A percentile compares a stretch with the other conserved stretches of the same genome.
phyloP scores from a whole-genome alignment of 2,888 invertebrate species.

The Liposcelis brunnea region DNA sequence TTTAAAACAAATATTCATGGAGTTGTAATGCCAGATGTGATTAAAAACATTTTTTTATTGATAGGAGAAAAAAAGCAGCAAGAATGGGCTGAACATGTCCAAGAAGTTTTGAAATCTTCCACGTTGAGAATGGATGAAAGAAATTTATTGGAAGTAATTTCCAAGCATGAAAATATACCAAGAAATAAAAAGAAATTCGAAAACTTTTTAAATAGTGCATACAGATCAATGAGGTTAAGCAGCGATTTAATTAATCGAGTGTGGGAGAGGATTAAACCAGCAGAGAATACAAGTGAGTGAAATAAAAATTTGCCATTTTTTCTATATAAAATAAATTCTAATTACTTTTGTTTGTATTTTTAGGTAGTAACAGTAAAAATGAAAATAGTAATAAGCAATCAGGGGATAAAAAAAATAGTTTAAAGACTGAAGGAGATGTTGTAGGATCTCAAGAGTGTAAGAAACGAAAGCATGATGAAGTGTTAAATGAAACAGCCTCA shows the following conservation, averaged over 20 bases:
- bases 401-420: too few relatives aligned
- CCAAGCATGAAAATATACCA: conserved; percentile 63
- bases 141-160: conserved; percentile 46
- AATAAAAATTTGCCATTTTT: too few relatives aligned
- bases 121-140: conserved; percentile 37
- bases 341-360: too few relatives aligned
- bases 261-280: conserved; percentile 38
- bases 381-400: neutral
- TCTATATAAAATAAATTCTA: conserved; percentile 3
- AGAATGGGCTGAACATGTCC: conserved; percentile 59
- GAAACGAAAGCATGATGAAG: conserved; percentile 16
- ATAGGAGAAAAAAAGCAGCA: conserved; percentile 62
- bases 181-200: conserved; percentile 69
- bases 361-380: neutral
- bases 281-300: too few relatives aligned
- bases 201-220: conserved; percentile 49
- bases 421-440: conserved; percentile 12
- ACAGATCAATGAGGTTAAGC: conserved; percentile 36
- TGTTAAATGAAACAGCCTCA: neutral
- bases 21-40: too few relatives aligned
- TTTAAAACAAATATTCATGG: too few relatives aligned
- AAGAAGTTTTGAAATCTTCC: conserved; percentile 39
- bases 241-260: conserved; percentile 42
- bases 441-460: conserved; percentile 14
- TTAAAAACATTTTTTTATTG: neutral